Conservation (phyloP, 2,888 invertebrate genomes). For the Trissonchulus sp. region DNA sequence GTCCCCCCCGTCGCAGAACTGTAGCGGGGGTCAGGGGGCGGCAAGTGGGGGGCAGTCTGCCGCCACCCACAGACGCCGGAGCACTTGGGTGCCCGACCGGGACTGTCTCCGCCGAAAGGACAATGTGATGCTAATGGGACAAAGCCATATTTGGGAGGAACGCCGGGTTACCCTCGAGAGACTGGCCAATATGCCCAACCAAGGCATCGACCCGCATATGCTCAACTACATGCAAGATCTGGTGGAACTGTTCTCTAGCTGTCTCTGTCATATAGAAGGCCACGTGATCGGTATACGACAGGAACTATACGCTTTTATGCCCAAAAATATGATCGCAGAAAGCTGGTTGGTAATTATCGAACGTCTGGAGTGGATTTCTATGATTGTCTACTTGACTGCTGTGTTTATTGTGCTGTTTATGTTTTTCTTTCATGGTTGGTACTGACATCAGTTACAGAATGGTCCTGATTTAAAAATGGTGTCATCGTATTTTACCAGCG, state of each 20-base stretch:
- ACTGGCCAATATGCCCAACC: not conserved
- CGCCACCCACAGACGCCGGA: too few relatives aligned
- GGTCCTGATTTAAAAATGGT: too few relatives aligned
- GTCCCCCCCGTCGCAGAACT: too few relatives aligned
- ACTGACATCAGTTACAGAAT: too few relatives aligned
- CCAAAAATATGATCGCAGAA: conserved; percentile 12
- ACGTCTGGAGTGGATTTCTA: conserved; percentile 23
- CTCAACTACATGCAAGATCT: not conserved
- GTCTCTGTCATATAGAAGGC: not conserved
- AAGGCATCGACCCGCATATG: not conserved
- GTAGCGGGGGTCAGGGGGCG: too few relatives aligned
- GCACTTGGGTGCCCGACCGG: too few relatives aligned
- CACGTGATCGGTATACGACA: conserved; percentile 5
- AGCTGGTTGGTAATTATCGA: conserved; percentile 19
- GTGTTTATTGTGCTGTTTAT: conserved; percentile 3
- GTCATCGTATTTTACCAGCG: too few relatives aligned
- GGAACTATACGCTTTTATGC: not conserved
- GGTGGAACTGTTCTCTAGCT: not conserved
- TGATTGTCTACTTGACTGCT: conserved; percentile 25
- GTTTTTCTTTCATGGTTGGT: conserved; percentile 25
- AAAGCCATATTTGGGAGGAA: not conserved
- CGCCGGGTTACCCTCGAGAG: not conserved
- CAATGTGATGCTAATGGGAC: not conserved
- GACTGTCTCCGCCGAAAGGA: not conserved
- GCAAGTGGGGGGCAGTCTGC: too few relatives aligned